A percentile compares a stretch with the other conserved stretches of the same genome.
These are phyloP conservation scores for Drosophila tristis DNA, from an alignment of 1,140 invertebrate species.

Conservation along the genomic window DNA sequence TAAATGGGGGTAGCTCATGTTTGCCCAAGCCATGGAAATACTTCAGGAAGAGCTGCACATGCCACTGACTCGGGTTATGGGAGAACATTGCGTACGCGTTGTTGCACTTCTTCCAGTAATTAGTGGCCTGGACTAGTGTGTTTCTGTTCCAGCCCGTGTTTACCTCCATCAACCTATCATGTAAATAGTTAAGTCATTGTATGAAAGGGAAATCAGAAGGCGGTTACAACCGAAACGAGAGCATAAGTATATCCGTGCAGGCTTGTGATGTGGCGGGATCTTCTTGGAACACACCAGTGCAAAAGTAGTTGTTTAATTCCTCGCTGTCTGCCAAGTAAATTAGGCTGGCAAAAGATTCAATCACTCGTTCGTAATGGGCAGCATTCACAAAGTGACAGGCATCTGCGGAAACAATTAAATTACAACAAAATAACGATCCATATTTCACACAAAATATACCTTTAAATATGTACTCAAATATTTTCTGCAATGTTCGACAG, in stretches of 20 bases:
- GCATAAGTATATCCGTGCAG: conserved; percentile 55
- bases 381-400: conserved; percentile 31
- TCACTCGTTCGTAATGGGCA: conserved; percentile 36
- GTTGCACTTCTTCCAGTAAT: conserved; percentile 47
- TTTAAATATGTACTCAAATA: conserved; percentile 55
- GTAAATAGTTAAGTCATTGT: not conserved
- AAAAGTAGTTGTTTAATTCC: conserved; percentile 35
- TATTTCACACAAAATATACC: conserved; percentile 25
- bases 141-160: conserved; percentile 24
- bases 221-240: conserved; percentile 43
- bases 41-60: conserved; percentile 52
- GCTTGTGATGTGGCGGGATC: conserved; percentile 48
- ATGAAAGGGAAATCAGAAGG: not conserved
- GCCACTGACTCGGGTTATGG: conserved; percentile 35
- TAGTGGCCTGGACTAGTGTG: conserved; percentile 9
- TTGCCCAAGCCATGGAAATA: conserved; percentile 45
- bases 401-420: conserved; percentile 22
- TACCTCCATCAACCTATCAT: conserved; percentile 40
- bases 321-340: conserved; percentile 21
- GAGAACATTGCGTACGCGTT: conserved; percentile 57
- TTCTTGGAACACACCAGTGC: conserved; percentile 36
- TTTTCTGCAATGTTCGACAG: conserved; percentile 20
- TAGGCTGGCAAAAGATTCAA: conserved; percentile 46
- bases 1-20: conserved; percentile 9
- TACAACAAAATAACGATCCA: not conserved